These are phyloP conservation scores for Magallana gigas DNA, from an alignment of 1,140 invertebrate genomes.

Conservation along the genomic window DNA sequence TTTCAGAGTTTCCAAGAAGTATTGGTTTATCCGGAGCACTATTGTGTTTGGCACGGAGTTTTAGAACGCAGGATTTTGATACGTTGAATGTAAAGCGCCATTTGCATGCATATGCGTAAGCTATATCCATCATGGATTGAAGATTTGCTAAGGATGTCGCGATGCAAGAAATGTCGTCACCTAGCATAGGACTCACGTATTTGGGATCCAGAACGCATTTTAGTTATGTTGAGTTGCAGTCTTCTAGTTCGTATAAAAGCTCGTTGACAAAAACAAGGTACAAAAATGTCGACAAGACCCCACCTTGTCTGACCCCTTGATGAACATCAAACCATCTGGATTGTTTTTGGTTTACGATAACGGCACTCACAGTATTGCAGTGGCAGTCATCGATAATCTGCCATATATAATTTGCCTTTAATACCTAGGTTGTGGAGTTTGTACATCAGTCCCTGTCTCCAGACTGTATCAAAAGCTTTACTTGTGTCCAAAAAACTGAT, in stretches of 20 bases:
- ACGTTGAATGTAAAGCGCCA: constrained; percentile 14
- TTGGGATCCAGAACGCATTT: neutral
- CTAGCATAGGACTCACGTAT: neutral
- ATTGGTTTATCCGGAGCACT: neutral
- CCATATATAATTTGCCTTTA: constrained; percentile 19
- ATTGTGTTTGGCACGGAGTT: neutral
- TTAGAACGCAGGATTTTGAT: constrained; percentile 1
- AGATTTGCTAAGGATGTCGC: neutral
- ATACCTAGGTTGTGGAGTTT: constrained; percentile 24
- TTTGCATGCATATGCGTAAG: constrained; percentile 3
- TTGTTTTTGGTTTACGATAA: constrained; percentile 38
- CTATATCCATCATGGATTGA: constrained; percentile 13
- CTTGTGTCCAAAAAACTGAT: constrained; percentile 30
- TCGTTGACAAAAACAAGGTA: constrained; percentile 38
- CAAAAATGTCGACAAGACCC: constrained; percentile 31
- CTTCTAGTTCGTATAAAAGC: constrained; percentile 10
- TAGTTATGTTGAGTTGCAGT: constrained; percentile 11
- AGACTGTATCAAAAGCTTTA: constrained; percentile 49
- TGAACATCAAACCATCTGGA: constrained; percentile 38
- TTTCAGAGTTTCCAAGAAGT: neutral
- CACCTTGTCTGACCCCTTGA: constrained; percentile 41
- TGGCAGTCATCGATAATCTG: constrained; percentile 30
- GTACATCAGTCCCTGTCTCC: constrained; percentile 37
- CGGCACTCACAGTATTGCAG: constrained; percentile 33
- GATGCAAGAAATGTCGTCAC: neutral